phyloP scores from a whole-genome alignment of 2,113 vertebrate genomes.

The Albula glossodonta region DNA sequence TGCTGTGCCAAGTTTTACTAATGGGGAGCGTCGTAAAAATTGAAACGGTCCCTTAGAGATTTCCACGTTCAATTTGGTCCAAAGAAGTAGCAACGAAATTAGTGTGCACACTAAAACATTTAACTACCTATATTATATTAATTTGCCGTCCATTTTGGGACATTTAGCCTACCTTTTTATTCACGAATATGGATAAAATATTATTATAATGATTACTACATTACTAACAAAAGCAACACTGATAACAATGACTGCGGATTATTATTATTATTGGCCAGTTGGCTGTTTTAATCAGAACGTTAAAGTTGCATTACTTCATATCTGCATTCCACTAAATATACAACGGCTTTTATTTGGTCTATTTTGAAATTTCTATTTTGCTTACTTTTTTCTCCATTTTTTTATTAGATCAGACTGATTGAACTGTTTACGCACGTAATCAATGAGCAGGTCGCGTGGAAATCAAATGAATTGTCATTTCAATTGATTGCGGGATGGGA shows the following conservation, averaged over 20 bases:
- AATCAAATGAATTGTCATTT: slow-evolving; percentile 82
- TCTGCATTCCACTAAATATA: neutral
- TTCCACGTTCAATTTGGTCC: neutral
- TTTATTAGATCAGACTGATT: neutral
- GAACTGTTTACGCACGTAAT: slow-evolving; percentile 69
- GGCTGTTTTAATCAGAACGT: neutral
- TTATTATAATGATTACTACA: neutral
- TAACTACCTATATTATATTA: neutral
- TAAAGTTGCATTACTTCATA: neutral
- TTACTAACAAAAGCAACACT: neutral
- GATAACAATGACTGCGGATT: neutral
- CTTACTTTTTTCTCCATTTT: neutral
- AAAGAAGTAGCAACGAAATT: neutral
- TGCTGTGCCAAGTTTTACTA: neutral
- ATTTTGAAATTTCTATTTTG: neutral
- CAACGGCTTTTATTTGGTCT: neutral
- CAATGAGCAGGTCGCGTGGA: slow-evolving; percentile 77
- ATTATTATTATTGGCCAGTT: neutral
- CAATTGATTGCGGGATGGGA: slow-evolving; percentile 79
- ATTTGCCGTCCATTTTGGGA: neutral
- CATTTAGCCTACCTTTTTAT: neutral
- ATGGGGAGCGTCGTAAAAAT: no score
- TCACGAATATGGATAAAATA: neutral
- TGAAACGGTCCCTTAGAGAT: no score
- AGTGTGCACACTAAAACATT: neutral